These are phyloP conservation scores for Dioctria linearis DNA, from an alignment of 2,888 invertebrate genomes.

Conservation along the genomic window DNA sequence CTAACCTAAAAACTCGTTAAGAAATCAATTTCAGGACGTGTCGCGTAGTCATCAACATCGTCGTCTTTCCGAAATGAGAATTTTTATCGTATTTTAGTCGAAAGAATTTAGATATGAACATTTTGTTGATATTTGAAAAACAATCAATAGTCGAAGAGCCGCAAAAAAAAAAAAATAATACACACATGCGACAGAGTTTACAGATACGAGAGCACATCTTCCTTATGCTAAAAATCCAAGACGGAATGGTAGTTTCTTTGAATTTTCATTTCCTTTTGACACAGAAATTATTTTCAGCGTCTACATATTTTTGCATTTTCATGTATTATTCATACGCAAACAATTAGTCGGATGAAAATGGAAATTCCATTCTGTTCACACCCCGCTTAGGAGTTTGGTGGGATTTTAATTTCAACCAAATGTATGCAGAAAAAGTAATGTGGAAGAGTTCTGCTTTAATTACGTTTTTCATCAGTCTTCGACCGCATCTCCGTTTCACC, in stretches of 20 bases:
- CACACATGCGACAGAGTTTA: too few relatives aligned
- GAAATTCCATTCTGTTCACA: constrained; percentile 46
- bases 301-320: constrained; percentile 49
- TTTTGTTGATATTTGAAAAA: too few relatives aligned
- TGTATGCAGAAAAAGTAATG: constrained; percentile 42
- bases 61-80: too few relatives aligned
- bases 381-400: constrained; percentile 41
- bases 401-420: constrained; percentile 41
- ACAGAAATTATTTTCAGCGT: constrained; percentile 36
- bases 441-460: constrained; percentile 45
- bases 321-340: constrained; percentile 52
- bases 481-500: neutral
- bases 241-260: constrained; percentile 19
- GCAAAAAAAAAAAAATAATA: too few relatives aligned
- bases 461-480: constrained; percentile 39
- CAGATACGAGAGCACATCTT: neutral
- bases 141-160: too few relatives aligned
- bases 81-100: too few relatives aligned
- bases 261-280: constrained; percentile 40
- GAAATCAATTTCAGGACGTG: too few relatives aligned
- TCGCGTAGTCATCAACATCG: too few relatives aligned
- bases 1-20: too few relatives aligned
- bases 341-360: constrained; percentile 49
- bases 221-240: constrained; percentile 7
- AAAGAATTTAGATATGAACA: too few relatives aligned